phyloP scores from a whole-genome alignment of 2,888 invertebrate species.

The Drosophila stalkeri region DNA sequence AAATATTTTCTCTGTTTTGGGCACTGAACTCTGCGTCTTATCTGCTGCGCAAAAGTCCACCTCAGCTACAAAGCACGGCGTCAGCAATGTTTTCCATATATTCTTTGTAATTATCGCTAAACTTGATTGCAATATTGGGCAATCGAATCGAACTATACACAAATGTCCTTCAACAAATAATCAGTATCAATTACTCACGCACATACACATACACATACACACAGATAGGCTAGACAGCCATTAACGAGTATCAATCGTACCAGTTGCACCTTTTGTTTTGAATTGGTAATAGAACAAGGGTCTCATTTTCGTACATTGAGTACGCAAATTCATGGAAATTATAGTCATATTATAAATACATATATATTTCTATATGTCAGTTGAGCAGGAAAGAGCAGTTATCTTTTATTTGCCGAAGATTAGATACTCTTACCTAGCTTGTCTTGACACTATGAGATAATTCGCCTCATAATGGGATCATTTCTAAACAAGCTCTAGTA shows the following conservation, averaged over 20 bases:
- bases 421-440: conserved; percentile 6
- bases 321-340: conserved; percentile 11
- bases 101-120: conserved; percentile 41
- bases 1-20: conserved; percentile 35
- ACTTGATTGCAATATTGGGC: conserved; percentile 52
- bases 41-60: conserved; percentile 78
- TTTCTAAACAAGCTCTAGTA: neutral
- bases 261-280: conserved; percentile 32
- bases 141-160: conserved; percentile 41
- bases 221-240: conserved; percentile 6
- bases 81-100: conserved; percentile 58
- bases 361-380: conserved; percentile 2
- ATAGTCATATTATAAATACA: conserved; percentile 8
- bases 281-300: neutral
- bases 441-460: neutral
- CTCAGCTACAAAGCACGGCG: conserved; percentile 10
- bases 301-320: neutral
- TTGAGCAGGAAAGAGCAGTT: neutral
- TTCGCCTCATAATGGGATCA: neutral
- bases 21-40: conserved; percentile 52
- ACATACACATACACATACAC: conserved; percentile 11
- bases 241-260: conserved; percentile 25
- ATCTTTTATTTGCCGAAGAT: conserved; percentile 8
- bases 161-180: conserved; percentile 77
- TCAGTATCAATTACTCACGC: conserved; percentile 64